Base-by-base conservation (phyloP, 2,113 vertebrate species). In the Emydura subglobosa region DNA sequence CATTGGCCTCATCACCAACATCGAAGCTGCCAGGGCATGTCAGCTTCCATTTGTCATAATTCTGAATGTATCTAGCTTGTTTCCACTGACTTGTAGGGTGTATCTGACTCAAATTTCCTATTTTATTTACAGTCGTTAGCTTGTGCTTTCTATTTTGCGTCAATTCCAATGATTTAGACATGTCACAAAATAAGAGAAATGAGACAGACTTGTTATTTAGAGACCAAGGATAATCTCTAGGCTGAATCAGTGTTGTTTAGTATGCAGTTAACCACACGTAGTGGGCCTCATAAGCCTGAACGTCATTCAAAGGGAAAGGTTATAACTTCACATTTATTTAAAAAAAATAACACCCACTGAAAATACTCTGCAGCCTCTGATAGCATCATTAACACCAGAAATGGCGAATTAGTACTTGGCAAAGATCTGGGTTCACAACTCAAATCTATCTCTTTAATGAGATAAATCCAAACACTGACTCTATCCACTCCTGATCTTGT, bases 91-190 rank as follows among this genome's bases (percentile, higher is more conserved):
- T 89, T 47, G 47, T 79, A 8, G 9, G 7, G 79, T 93, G 42
- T 24, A 84, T 91, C 79, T 97, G 97, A 97, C 92, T 97, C 97
- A 97, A 86, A 91, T 78, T 93, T 90, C 53, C 24, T 65, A 2
- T 65, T 95, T 90, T 96, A 89, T 97, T 97, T 94, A 94, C 78
- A 91, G 10, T 92, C 39, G 34, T 91, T 87, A 90, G 57, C 72
- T 95, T 94, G 34, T 88, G 44, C 92, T 96, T 95, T 86, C 92
- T 95, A 94, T 94, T 92, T 94, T 59, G 68, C 89, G 94, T 78
- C 79, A 79, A 47, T 72, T 78, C 42, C 44, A 76, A 78, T 44
- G 5, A 47, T 47, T 88, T 57, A 89, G 54, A 89, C 94, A 96
- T 96, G 79, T 68, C 92, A 91, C 82, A 86, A 76, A 96, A 93